Base-by-base conservation (phyloP, 2,888 invertebrate genomes). In the Caenorhabditis macrosperma region DNA sequence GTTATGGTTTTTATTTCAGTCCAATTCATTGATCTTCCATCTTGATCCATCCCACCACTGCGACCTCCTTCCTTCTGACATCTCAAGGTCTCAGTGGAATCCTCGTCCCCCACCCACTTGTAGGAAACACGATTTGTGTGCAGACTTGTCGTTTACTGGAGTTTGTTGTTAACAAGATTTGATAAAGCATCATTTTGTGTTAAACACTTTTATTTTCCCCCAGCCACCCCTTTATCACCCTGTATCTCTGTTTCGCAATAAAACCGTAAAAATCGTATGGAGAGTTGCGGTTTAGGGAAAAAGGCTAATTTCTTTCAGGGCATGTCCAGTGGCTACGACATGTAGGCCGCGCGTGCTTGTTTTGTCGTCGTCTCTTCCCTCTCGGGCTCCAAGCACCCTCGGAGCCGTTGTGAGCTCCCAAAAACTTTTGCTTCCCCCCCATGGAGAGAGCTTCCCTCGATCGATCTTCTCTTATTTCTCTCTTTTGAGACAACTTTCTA, bases 101-200 rank as follows among this genome's bases (percentile, higher is more conserved):
- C 17, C 68, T 63, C 46, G 48, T 68, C 48, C 44, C 48, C 48
- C n/a, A 44, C 57, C 60, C 63, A 63, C 57, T 55, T 72, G 60
- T 63, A 68, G 69, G 79, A 60, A 69, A 66, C 69, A 52, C 64
- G 61, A 75, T 79, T 75, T 69, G 74, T 60, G 44, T 60, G 52
- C 75, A 69, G 68, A 67, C 61, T 9, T 61, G 54, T 61, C 48
- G 61, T 68, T 57, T 68, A 67, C 64, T 67, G 78, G 79, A 69
- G 74, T 72, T 78, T 78, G 75, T 79, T 79, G 79, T 75, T 79
- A 69, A 79, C 75, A 79, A 79, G 79, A 61, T 79, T 75, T 79
- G 75, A 79, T 79, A 79, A 79, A 79, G 79, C 79, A 75, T 79
- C 79, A 66, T 79, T 79, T 75, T 79, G 59, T 79, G 63, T 79